Conservation (phyloP, 2,113 vertebrate species). For the Pampusana beccarii region DNA sequence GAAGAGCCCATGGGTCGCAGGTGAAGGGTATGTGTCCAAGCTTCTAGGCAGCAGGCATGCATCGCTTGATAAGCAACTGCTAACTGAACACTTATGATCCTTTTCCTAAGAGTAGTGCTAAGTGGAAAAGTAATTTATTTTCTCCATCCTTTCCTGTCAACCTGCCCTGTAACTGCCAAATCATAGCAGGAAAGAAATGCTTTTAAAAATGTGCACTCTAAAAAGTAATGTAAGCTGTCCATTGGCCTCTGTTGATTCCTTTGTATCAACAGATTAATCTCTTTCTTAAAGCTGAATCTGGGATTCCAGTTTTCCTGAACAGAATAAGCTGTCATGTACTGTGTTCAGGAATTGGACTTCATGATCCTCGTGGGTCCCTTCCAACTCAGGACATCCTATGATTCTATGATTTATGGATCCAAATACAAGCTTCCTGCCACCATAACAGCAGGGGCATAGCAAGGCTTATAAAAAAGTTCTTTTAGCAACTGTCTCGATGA, state of each 20-base stretch:
- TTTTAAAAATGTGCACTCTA: neutral
- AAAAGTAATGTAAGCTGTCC: neutral
- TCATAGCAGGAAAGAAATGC: neutral
- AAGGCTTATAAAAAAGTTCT: neutral
- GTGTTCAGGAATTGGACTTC: no score
- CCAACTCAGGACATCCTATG: no score
- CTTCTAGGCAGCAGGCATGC: neutral
- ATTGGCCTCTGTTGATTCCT: neutral
- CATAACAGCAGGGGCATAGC: neutral
- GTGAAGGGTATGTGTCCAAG: neutral
- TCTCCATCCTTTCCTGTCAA: neutral
- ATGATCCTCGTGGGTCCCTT: no score
- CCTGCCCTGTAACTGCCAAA: neutral
- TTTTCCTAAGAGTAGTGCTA: neutral
- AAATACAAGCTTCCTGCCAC: neutral
- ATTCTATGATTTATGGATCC: neutral
- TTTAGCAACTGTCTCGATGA: neutral
- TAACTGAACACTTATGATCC: neutral
- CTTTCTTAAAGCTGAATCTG: neutral
- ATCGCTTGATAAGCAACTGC: neutral
- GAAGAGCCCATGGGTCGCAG: neutral
- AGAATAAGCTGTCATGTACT: neutral
- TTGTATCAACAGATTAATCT: neutral
- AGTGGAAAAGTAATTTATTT: neutral
- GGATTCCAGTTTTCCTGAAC: neutral